Evolutionary conservation across 2,797 vertebrate genomes (phyloP), one percentile per base, ranked within the genome.

Genomic region (Anomalospiza imberbis): DNA sequence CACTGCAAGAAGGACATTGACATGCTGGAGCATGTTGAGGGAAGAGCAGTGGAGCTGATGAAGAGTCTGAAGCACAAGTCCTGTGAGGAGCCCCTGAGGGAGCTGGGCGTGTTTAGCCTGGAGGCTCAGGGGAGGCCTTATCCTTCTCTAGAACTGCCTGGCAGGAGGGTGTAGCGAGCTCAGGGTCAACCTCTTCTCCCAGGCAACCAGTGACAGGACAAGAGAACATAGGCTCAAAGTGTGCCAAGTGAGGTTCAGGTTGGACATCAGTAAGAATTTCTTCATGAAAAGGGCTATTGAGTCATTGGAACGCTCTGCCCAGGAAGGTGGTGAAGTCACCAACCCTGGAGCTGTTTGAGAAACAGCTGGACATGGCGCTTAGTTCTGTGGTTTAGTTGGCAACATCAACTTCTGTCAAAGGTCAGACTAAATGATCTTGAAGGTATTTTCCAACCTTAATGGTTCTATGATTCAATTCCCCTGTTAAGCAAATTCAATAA

Each of bases 401-500:
- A 71, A 11, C 65, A 50, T 83, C n/a, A 40, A 1, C 38, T 40
- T 71, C 29, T 58, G 50, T 45, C 29, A 13, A 58, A 58, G 45
- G n/a, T 53, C 34, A 5, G 38, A 40, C 21, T 71, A n/a, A 25
- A 38, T 70, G 44, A 34, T 65, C 25, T 40, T 53, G 38, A 34
- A 58, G 21, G 29, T 71, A 58, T 89, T 65, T 83, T 77, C 38
- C 45, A 40, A 1, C 25, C 25, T 58, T 65, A 65, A 58, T 84
- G n/a, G 34, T 47, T 83, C 45, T 34, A 1, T 83, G 38, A 71
- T 63, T 71, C 58, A 51, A 40, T 77, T 93, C 18, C 24, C 21
- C 31, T 74, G 45, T 87, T 89, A 65, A 93, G 82, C 45, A 58
- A 90, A 90, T 71, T 93, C 31, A 87, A 50, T 88, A 93, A 70